Base-by-base conservation (phyloP, 1,140 invertebrate species). In the Drosophila bipectinata region DNA sequence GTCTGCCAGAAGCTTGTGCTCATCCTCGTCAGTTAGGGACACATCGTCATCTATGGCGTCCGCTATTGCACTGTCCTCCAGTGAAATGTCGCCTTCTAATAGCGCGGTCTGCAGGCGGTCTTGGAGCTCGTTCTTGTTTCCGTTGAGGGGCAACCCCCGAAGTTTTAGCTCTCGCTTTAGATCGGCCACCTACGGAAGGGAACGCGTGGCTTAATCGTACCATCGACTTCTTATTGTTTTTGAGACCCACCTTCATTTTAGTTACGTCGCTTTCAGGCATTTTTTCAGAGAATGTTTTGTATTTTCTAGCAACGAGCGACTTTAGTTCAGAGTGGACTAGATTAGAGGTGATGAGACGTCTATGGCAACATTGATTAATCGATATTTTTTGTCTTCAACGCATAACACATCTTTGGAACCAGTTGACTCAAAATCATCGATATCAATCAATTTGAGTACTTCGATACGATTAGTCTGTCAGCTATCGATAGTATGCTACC, bases 101-200 rank as follows among this genome's bases (percentile, higher is more conserved):
- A 96, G 91, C 4, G 95, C 94, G 44, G 94, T 91, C 84, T 96
- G 95, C 48, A 97, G 93, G 73, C 96, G 94, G 62, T 96, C 95
- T 21, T 96, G 92, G 39, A 98, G 92, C 79, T 97, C 96, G 32
- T 93, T 95, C 93, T 97, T 97, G 87, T 97, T 97, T 9, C 96
- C 97, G 45, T 94, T 92, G 12, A 94, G 94, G 14, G 95, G 92
- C 12, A 97, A 92, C 44, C 96, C 96, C 83, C 96, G 94, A 67
- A 94, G 92, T 92, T 97, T 97, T 28, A 97, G 92, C 92, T 97
- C 96, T 78, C 95, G 94, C 76, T 96, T 96, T 68, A 98, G 92
- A 90, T 97, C 96, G 7, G 95, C 94, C 30, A 96, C 96, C 66
- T 69, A 10, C 14, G 41, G 10, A 48, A 28, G 15, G 1, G 3